These are phyloP conservation scores for Pollachius pollachius DNA, from an alignment of 2,113 vertebrate species.

Conservation along the genomic window DNA sequence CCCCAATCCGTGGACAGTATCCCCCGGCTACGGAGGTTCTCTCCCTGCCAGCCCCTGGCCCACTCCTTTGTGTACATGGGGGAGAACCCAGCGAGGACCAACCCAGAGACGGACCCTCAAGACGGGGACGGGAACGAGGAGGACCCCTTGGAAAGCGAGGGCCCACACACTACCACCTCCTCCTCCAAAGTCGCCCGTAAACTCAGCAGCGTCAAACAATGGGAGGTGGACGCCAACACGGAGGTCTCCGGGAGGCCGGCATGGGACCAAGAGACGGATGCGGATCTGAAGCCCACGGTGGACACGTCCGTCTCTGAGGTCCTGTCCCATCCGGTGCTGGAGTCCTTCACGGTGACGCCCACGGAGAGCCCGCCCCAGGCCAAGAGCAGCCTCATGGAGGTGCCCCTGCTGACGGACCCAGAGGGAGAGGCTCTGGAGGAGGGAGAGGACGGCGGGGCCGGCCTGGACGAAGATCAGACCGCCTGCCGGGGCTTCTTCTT, in stretches of 20 bases:
- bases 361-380: constrained; percentile 74
- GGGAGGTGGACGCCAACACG: constrained; percentile 16
- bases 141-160: constrained; percentile 58
- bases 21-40: constrained; percentile 89
- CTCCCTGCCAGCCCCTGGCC: constrained; percentile 86
- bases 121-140: constrained; percentile 63
- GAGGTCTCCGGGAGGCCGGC: neutral
- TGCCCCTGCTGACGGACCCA: constrained; percentile 84
- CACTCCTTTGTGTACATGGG: constrained; percentile 89
- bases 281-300: constrained; percentile 73
- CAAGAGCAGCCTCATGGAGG: constrained; percentile 88
- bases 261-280: constrained; percentile 27
- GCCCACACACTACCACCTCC: constrained; percentile 34
- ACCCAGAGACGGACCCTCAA: constrained; percentile 48
- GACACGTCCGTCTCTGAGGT: constrained; percentile 84
- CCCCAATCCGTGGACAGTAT: constrained; percentile 95
- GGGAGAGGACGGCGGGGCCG: constrained; percentile 70
- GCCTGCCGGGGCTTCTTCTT: constrained; percentile 95
- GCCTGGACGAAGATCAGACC: constrained; percentile 86
- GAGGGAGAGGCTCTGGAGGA: constrained; percentile 77
- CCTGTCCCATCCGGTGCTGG: constrained; percentile 81
- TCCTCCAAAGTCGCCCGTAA: constrained; percentile 36
- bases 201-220: constrained; percentile 27
- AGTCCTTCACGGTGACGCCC: constrained; percentile 82
- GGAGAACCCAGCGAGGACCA: constrained; percentile 67